Evolutionary conservation across 2,113 vertebrate genomes (phyloP).

Genomic region (Indri indri): DNA sequence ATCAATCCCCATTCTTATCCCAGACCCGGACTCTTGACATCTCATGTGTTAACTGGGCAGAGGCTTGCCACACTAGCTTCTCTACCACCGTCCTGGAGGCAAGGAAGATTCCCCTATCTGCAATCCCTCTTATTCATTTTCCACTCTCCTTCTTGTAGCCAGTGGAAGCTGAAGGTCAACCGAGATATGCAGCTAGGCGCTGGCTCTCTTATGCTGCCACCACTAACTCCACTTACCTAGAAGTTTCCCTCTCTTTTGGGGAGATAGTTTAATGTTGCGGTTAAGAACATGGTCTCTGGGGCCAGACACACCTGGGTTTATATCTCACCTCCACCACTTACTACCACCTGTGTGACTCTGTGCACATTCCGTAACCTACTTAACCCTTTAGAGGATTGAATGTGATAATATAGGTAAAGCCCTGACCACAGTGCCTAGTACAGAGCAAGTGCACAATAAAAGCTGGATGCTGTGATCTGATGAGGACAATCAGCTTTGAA

Average conservation of each 20-base stretch:
- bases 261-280: neutral
- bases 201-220: neutral
- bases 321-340: neutral
- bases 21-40: neutral
- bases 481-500: constrained; percentile 9
- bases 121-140: neutral
- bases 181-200: neutral
- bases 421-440: neutral
- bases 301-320: neutral
- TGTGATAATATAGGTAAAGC: neutral
- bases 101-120: neutral
- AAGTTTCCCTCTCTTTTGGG: neutral
- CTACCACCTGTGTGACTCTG: neutral
- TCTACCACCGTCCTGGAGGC: neutral
- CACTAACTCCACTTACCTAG: neutral
- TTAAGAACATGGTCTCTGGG: neutral
- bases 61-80: neutral
- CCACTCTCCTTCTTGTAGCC: neutral
- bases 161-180: neutral
- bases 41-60: neutral
- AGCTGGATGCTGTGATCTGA: neutral
- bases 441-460: neutral
- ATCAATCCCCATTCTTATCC: neutral
- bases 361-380: neutral
- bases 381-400: neutral